Base-by-base conservation (phyloP, 2,888 invertebrate genomes). In the Adineta ricciae region DNA sequence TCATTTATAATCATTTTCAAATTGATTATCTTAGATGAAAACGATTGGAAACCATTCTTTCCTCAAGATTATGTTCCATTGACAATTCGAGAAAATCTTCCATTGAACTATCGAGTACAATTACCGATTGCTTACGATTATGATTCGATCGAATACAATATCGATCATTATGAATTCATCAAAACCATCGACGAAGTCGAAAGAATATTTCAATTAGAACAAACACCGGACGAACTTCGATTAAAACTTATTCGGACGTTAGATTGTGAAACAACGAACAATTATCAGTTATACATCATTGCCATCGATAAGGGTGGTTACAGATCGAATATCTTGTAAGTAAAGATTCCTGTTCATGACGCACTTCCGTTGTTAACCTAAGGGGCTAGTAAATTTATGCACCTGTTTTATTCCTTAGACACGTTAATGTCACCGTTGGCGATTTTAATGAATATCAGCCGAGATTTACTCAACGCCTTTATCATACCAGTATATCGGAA, bases 371-470 rank as follows among this genome's bases (percentile, higher is more conserved):
- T 50, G n/a, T n/a, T n/a, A n/a, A n/a, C n/a, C n/a, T n/a, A n/a
- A n/a, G n/a, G n/a, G n/a, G n/a, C n/a, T n/a, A n/a, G n/a, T n/a
- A n/a, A n/a, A n/a, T n/a, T n/a, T n/a, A n/a, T n/a, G n/a, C n/a
- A n/a, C n/a, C n/a, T n/a, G 14, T 9, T 5, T 64, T 32, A 16
- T 3, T 19, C 2, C 32, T 64, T 64, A 64, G 64, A 64, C 78
- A 41, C 41, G 41, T 78, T 36, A 78, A 78, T 78, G n/a, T 78
- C 3, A 78, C 78, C n/a, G 78, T 78, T 24, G 78, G 78, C 38
- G 78, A 78, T 78, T 78, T 78, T 3, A 78, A 78, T 41, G 78
- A 78, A 78, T 78, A 41, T 78, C 78, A 78, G 41, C 78, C 78
- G n/a, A 21, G 41, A 14, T 78, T 78, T 78, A 38, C 19, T 41